Base-by-base conservation (phyloP, 2,113 vertebrate genomes). In the Elaphurus davidianus region DNA sequence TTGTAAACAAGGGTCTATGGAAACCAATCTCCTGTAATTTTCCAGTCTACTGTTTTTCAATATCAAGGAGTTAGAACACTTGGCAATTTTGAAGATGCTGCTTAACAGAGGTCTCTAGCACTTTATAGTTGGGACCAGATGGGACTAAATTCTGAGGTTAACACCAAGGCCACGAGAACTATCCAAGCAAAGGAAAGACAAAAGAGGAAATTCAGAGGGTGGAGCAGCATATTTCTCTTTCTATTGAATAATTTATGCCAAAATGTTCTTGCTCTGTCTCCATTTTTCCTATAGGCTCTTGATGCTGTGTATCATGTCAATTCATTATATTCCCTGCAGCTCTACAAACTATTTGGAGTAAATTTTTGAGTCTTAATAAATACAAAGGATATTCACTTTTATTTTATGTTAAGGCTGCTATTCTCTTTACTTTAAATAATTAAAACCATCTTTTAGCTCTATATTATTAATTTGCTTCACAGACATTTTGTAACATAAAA, bases 11-110 rank as follows among this genome's bases (percentile, higher is more conserved):
- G 94, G 94, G 95, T 95, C 98, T 98, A 92, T 97, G 96, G 98
- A 98, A 99, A 98, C 94, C 98, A 98, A 98, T 98, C 98, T 99
- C 97, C 91, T 98, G 93, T 97, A 98, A 98, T 99, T 99, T 99
- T 99, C 98, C 98, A 99, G 98, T 99, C 98, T 98, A 96, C 98
- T 99, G 98, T 99, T 99, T 99, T 98, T 98, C 98, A 99, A 98
- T 98, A 98, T 98, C 98, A 87, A 95, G 83, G 55, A 98, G 94
- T 97, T 96, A 98, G 96, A 98, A 98, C 67, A 97, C 96, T 98
- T 98, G 97, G 97, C 98, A 98, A 91, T 99, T 99, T 98, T 97
- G 98, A 98, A 98, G 91, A 50, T 98, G 86, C 89, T 98, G 55
- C 91, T 98, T 97, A 98, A 96, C 62, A 97, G 85, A 98, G 84